Conservation (phyloP, 2,888 invertebrate species). For the Tipula lateralis region DNA sequence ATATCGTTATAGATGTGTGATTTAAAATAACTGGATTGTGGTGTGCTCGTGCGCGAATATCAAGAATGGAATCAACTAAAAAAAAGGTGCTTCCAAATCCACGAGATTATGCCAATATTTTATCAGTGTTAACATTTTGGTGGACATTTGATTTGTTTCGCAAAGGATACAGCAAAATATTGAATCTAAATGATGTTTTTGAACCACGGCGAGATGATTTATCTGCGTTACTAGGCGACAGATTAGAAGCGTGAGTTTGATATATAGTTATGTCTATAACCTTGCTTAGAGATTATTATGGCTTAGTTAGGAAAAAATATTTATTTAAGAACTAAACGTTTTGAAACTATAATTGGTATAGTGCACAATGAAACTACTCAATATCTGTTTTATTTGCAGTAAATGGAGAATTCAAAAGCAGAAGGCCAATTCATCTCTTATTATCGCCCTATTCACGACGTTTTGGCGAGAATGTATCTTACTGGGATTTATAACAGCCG, state of each 20-base stretch:
- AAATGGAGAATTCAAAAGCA: constrained; percentile 35
- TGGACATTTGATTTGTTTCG: constrained; percentile 54
- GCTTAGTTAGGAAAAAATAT: background rate
- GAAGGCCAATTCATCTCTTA: constrained; percentile 34
- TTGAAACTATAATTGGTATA: background rate
- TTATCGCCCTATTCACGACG: constrained; percentile 36
- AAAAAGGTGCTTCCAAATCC: constrained; percentile 44
- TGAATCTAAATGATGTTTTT: constrained; percentile 51
- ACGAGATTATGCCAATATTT: constrained; percentile 48
- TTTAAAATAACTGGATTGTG: background rate
- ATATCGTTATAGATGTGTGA: background rate
- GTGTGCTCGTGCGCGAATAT: background rate
- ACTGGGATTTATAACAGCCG: constrained; percentile 33
- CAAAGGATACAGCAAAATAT: constrained; percentile 50
- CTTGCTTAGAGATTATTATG: background rate
- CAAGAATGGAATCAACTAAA: constrained; percentile 32
- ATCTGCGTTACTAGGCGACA: constrained; percentile 50
- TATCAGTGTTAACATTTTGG: constrained; percentile 51
- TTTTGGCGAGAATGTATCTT: constrained; percentile 37
- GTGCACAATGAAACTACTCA: background rate
- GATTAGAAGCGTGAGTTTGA: constrained; percentile 51
- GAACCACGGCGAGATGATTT: constrained; percentile 50
- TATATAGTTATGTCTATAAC: background rate
- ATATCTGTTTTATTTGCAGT: constrained; percentile 32
- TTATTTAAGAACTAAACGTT: background rate